Evolutionary conservation across 92 coral and sea anemone species (phyloP).

Genomic region (Heliopora coerulea): DNA sequence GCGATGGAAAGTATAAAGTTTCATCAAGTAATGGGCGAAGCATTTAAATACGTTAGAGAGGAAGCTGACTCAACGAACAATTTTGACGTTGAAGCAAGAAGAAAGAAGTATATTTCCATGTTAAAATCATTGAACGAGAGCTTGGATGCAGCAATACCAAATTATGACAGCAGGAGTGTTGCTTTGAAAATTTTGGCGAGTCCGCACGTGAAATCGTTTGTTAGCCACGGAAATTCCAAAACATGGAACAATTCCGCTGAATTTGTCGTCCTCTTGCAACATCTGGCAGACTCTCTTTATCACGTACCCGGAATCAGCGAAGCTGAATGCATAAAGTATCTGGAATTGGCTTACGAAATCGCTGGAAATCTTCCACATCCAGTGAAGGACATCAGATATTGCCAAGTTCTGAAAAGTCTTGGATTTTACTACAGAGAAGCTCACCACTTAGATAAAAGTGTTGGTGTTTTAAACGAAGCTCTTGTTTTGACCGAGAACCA

Average conservation of each 20-base stretch:
- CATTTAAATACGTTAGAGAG: slow-evolving; percentile 66
- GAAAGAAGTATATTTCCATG: slow-evolving; percentile 1
- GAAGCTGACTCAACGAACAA: slow-evolving; percentile 24
- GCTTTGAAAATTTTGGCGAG: slow-evolving; percentile 67
- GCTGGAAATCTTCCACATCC: slow-evolving; percentile 48
- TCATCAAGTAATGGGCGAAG: slow-evolving; percentile 90
- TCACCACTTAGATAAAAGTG: slow-evolving; percentile 58
- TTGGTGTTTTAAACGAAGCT: slow-evolving; percentile 72
- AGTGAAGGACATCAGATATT: slow-evolving; percentile 46
- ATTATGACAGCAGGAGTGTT: slow-evolving; percentile 38
- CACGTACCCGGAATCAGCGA: slow-evolving; percentile 86
- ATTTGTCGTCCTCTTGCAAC: slow-evolving; percentile 58
- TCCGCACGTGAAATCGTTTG: slow-evolving; percentile 73
- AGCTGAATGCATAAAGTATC: slow-evolving; percentile 58
- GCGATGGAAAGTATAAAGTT: slow-evolving; percentile 72
- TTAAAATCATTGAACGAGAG: slow-evolving; percentile 18
- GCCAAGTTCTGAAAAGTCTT: slow-evolving; percentile 63
- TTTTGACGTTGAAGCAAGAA: not conserved
- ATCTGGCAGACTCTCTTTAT: slow-evolving; percentile 71
- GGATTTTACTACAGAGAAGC: slow-evolving; percentile 91
- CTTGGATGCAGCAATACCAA: slow-evolving; percentile 8
- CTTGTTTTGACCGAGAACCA: slow-evolving; percentile 55
- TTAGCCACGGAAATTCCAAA: slow-evolving; percentile 37
- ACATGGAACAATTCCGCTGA: slow-evolving; percentile 37
- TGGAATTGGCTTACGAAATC: slow-evolving; percentile 67